Base-by-base conservation (phyloP, 2,888 invertebrate genomes). In the Tetragonisca angustula region DNA sequence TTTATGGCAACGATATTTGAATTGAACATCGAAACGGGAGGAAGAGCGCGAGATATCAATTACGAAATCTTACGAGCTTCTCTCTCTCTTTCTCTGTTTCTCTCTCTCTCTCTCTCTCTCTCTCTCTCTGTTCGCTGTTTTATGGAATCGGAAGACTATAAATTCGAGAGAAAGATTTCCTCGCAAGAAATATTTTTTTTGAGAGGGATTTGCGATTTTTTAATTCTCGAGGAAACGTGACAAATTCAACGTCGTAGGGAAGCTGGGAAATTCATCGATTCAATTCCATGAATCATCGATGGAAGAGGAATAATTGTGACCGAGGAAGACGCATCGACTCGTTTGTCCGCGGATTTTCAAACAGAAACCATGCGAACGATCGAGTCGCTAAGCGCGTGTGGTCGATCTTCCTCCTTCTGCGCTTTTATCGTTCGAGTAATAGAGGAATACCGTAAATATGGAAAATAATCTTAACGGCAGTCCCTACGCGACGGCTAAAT, bases 391-490 rank as follows among this genome's bases (percentile, higher is more conserved):
- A 43, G 21, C 52, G 2, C 65, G 65, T 11, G 13, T 24, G 32
- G 17, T 54, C 68, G 76, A 56, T 61, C 52, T 15, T 52, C 11
- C 56, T 19, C 13, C 13, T 50, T 56, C 32, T 32, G 24, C 36
- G 56, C 50, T n/a, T 32, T 59, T 49, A 59, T 67, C 49, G 64
- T 36, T 27, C 21, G 43, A 27, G 27, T 13, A 62, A 64, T 62
- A 15, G 15, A 1, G 69, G 72, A 56, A 70, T 68, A 61, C 72
- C 80, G 84, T 80, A 77, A 85, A 85, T 83, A 83, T 80, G 84
- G 84, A 83, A 83, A 83, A 83, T 83, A 85, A 85, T 77, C 68
- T 80, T 79, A 84, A 76, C 83, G 85, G 72, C 59, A 50, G 65
- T 59, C 64, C 43, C 69, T 24, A 61, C 62, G 24, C 64, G 54